Evolutionary conservation across 2,888 invertebrate genomes (phyloP).

Genomic region (Sphaerophoria rueppellii): DNA sequence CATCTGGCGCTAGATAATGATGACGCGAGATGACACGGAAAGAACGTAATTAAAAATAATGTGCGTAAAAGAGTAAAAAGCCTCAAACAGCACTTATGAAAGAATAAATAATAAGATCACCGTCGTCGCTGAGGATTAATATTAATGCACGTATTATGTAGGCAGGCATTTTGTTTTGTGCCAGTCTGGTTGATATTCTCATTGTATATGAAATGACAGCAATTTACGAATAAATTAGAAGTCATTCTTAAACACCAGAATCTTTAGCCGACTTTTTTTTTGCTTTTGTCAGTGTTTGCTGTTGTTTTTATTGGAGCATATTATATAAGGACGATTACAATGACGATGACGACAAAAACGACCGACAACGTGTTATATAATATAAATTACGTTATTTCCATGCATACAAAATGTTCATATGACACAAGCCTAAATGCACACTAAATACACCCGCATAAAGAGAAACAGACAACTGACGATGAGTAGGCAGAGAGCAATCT

Average conservation of each 20-base stretch:
- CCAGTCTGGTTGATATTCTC: slow-evolving; percentile 1
- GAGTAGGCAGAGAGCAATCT: slow-evolving; percentile 9
- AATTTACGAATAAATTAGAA: slow-evolving; percentile 44
- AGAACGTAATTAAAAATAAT: slow-evolving; percentile 43
- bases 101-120: slow-evolving; percentile 34
- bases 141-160: background rate
- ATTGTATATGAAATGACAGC: slow-evolving; percentile 37
- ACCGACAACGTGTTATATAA: background rate
- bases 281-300: background rate
- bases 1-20: slow-evolving; percentile 28
- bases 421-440: background rate
- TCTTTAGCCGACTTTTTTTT: slow-evolving; percentile 22
- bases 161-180: background rate
- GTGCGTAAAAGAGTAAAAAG: slow-evolving; percentile 23
- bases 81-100: slow-evolving; percentile 23
- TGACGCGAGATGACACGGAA: slow-evolving; percentile 30
- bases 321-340: slow-evolving; percentile 11
- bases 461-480: background rate
- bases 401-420: slow-evolving; percentile 31
- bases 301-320: slow-evolving; percentile 18
- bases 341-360: too few species aligned
- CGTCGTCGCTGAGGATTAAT: background rate
- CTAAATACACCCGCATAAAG: background rate
- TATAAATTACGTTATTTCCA: slow-evolving; percentile 28
- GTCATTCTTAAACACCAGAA: slow-evolving; percentile 37